Percentiles rank a stretch among this genome's conserved stretches.
These are phyloP conservation scores for Stomorhina lunata DNA, from an alignment of 2,888 invertebrate species.

Conservation along the genomic window DNA sequence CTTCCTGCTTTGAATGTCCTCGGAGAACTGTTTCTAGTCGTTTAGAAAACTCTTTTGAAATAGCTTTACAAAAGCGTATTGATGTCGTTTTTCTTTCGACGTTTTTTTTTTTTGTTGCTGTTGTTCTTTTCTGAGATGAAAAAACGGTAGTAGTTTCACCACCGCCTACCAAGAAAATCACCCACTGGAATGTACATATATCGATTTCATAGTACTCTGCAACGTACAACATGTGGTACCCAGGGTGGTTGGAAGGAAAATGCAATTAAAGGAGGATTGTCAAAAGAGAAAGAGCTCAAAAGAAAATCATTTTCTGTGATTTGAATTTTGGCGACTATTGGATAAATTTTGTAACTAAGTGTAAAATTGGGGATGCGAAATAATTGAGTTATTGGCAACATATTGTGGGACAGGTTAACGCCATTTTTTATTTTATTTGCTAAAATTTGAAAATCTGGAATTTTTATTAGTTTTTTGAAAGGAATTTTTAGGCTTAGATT, in stretches of 20 bases:
- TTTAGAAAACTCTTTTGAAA: conserved; percentile 60
- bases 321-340: too few relatives aligned
- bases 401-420: too few relatives aligned
- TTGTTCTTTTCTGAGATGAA: conserved; percentile 37
- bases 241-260: not conserved
- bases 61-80: conserved; percentile 62
- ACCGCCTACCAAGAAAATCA: conserved; percentile 54
- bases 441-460: too few relatives aligned
- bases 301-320: not conserved
- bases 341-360: too few relatives aligned
- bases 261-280: not conserved
- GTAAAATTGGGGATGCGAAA: too few relatives aligned
- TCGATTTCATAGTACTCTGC: conserved; percentile 40
- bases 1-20: conserved; percentile 64
- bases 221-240: conserved; percentile 30
- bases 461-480: too few relatives aligned
- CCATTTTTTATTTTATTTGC: too few relatives aligned
- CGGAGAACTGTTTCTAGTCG: conserved; percentile 64
- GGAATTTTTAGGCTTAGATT: too few relatives aligned
- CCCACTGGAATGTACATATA: conserved; percentile 57
- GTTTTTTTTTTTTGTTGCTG: not conserved
- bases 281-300: not conserved
- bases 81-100: conserved; percentile 40
- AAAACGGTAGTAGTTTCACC: conserved; percentile 27
- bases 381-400: too few relatives aligned